A percentile compares a stretch with the other conserved stretches of the same genome.
phyloP scores from a whole-genome alignment of 2,113 vertebrate genomes.

The Choloepus hoffmanni region DNA sequence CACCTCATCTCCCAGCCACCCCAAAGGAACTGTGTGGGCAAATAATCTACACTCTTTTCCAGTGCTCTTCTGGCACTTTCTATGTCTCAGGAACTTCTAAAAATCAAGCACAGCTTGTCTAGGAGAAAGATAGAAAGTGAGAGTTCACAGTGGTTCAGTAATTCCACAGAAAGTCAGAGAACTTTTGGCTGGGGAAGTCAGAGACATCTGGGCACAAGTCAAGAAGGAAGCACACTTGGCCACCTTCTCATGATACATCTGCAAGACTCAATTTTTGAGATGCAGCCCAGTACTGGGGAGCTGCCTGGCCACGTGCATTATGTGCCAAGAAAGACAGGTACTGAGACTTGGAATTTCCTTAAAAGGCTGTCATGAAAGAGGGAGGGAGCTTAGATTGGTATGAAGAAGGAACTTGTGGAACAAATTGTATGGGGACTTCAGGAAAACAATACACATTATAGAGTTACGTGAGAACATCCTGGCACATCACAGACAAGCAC shows the following conservation, averaged over 20 bases:
- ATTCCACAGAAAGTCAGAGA: neutral
- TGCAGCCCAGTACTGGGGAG: neutral
- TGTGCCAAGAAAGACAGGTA: neutral
- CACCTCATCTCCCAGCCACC: neutral
- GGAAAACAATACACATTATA: neutral
- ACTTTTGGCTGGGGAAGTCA: neutral
- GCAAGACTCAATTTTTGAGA: neutral
- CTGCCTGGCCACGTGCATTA: neutral
- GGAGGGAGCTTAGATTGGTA: neutral
- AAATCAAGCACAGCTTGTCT: neutral
- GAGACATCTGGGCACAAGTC: neutral
- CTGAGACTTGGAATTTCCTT: neutral
- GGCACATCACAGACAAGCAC: neutral
- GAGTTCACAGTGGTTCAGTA: neutral
- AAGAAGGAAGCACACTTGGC: fast-evolving
- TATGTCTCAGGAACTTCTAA: neutral
- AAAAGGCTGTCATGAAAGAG: neutral
- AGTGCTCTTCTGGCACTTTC: neutral
- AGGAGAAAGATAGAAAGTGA: neutral
- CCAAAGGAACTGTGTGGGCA: neutral
- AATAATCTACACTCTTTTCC: neutral
- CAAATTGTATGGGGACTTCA: neutral
- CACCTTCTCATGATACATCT: neutral
- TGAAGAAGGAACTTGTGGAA: neutral
- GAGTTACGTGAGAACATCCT: neutral